Conservation (phyloP, 2,888 invertebrate genomes). For the Prenolepis imparis region DNA sequence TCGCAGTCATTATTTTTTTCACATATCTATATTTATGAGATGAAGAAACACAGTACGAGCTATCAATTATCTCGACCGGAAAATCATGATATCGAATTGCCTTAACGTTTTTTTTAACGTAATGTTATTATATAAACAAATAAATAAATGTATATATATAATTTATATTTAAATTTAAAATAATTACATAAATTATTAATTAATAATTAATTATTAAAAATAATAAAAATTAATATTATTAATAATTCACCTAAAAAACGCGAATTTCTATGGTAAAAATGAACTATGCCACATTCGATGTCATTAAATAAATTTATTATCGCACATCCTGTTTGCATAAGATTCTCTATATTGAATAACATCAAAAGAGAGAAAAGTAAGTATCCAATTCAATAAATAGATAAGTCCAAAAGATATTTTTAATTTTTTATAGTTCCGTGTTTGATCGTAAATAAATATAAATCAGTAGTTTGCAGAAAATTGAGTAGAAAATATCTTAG, state of each 20-base stretch:
- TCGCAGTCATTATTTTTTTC: not conserved
- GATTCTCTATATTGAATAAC: not conserved
- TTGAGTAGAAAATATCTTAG: constrained; percentile 38
- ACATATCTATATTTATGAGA: constrained; percentile 9
- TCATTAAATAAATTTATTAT: not conserved
- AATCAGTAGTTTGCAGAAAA: constrained; percentile 13
- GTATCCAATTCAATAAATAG: not conserved
- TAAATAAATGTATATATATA: not conserved
- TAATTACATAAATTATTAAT: not conserved
- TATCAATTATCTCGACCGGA: not conserved
- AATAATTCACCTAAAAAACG: not conserved
- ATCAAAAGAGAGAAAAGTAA: not conserved
- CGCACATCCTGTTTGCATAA: not conserved
- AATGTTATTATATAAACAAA: not conserved
- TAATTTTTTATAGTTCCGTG: not conserved
- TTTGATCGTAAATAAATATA: not conserved
- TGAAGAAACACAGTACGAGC: not conserved
- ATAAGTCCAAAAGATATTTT: not conserved
- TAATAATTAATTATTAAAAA: not conserved
- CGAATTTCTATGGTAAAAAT: not conserved
- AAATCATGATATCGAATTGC: not conserved
- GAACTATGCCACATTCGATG: not conserved
- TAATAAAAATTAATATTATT: not conserved
- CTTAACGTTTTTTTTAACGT: not conserved
- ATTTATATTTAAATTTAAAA: not conserved